Evolutionary conservation across 2,797 vertebrate species (phyloP).

Genomic region (Geotrypetes seraphini): DNA sequence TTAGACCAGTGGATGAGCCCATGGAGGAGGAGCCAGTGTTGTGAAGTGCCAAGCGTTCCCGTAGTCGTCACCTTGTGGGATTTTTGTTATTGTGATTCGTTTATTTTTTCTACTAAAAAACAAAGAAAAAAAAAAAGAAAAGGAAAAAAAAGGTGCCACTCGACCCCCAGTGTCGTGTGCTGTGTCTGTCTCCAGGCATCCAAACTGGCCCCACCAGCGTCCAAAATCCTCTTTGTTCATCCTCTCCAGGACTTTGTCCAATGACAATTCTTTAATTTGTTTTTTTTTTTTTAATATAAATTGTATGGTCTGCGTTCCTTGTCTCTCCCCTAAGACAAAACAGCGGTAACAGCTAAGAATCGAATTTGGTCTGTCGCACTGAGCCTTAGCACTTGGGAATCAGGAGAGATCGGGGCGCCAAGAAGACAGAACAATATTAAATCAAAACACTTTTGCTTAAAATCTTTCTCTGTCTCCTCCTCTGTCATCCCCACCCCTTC

Average conservation of each 20-base stretch:
- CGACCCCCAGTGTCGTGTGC: slow-evolving; percentile 32
- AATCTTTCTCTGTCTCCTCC: neutral
- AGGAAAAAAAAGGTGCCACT: slow-evolving; percentile 1
- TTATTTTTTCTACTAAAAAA: slow-evolving; percentile 66
- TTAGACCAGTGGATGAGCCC: slow-evolving; percentile 79
- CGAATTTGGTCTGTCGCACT: neutral
- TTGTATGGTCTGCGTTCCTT: neutral
- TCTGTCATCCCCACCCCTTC: neutral
- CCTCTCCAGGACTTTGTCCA: slow-evolving; percentile 1
- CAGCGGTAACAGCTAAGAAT: neutral
- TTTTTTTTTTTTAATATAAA: no score
- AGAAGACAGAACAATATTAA: no score
- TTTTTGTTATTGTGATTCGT: slow-evolving; percentile 53
- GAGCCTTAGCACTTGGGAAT: neutral
- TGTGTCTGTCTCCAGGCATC: slow-evolving; percentile 42
- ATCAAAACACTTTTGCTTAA: neutral
- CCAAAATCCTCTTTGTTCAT: no score
- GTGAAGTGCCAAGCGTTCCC: slow-evolving; percentile 44
- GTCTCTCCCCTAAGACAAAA: neutral
- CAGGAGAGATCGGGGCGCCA: neutral
- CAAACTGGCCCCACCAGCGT: slow-evolving; percentile 15
- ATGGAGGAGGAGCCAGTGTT: slow-evolving; percentile 88
- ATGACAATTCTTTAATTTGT: no score
- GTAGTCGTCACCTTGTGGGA: slow-evolving; percentile 28
- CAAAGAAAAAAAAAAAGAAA: slow-evolving; percentile 25